phyloP scores from a whole-genome alignment of 2,113 vertebrate genomes.

The Etia nguti region DNA sequence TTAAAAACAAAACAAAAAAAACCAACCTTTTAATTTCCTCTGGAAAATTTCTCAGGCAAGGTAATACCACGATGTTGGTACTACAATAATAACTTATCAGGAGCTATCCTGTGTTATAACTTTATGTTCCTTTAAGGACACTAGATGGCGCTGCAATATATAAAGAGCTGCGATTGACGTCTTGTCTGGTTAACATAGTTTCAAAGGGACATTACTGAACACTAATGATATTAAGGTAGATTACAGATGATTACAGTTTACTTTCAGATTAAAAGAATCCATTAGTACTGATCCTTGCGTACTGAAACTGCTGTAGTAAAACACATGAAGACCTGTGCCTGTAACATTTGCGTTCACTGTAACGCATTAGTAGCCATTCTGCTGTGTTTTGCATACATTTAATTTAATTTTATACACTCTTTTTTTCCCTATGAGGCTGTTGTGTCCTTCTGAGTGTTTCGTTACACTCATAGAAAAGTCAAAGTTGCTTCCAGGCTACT shows the following conservation, averaged over 20 bases:
- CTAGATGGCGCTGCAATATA: slow-evolving; percentile 48
- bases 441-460: not conserved
- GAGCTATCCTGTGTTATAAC: not conserved
- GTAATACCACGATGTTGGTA: not conserved
- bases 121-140: not conserved
- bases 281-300: not conserved
- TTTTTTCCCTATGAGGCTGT: not conserved
- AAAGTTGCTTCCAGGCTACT: not conserved
- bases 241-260: not conserved
- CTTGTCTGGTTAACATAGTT: not conserved
- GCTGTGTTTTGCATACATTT: not conserved
- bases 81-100: not conserved
- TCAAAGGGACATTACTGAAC: not conserved
- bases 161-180: not conserved
- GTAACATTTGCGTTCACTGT: not conserved
- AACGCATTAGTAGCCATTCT: not conserved
- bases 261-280: not conserved
- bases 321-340: not conserved
- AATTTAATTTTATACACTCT: not conserved
- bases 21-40: not conserved
- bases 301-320: not conserved
- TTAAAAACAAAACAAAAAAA: not conserved
- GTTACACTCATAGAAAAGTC: not conserved
- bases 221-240: not conserved
- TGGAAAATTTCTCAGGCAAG: not conserved